Percentiles rank a stretch among this genome's conserved stretches.
These are phyloP conservation scores for Eugnorisma glareosa DNA, from an alignment of 2,888 invertebrate genomes.

Conservation along the genomic window DNA sequence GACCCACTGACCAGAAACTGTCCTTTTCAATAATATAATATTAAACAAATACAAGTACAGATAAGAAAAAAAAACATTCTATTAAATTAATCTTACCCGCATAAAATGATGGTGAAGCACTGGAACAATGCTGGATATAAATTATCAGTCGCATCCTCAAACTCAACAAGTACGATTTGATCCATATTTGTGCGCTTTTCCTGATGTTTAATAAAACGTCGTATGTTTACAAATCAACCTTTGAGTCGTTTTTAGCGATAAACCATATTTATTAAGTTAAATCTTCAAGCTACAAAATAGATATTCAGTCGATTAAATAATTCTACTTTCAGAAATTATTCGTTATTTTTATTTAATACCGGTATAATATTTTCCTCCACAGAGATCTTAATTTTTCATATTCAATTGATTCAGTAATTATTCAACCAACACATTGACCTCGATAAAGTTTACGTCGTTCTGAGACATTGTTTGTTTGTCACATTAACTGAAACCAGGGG, in stretches of 20 bases:
- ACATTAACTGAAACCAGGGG: too few species aligned
- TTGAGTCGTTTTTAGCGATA: slow-evolving; percentile 1
- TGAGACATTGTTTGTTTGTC: too few species aligned
- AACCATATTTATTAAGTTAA: slow-evolving; percentile 9
- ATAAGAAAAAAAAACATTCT: neutral
- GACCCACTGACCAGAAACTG: too few species aligned
- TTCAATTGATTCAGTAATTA: neutral
- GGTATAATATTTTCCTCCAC: slow-evolving; percentile 4
- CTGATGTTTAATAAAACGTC: neutral
- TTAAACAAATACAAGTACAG: neutral
- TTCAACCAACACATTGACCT: neutral
- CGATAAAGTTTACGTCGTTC: too few species aligned
- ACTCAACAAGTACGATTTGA: slow-evolving; percentile 63
- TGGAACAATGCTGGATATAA: slow-evolving; percentile 97
- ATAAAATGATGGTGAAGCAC: slow-evolving; percentile 97
- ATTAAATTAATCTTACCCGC: slow-evolving; percentile 93
- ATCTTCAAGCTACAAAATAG: slow-evolving; percentile 3
- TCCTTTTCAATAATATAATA: neutral
- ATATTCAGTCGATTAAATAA: too few species aligned
- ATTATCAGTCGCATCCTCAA: slow-evolving; percentile 91
- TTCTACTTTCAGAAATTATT: neutral
- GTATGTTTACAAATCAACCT: slow-evolving; percentile 23
- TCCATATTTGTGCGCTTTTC: slow-evolving; percentile 70
- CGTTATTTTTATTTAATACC: neutral
- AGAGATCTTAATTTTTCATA: neutral